Percentiles rank a stretch among this genome's conserved stretches.
Evolutionary conservation across 1,140 invertebrate species (phyloP).

Genomic region (Trachymyrmex cornetzi): DNA sequence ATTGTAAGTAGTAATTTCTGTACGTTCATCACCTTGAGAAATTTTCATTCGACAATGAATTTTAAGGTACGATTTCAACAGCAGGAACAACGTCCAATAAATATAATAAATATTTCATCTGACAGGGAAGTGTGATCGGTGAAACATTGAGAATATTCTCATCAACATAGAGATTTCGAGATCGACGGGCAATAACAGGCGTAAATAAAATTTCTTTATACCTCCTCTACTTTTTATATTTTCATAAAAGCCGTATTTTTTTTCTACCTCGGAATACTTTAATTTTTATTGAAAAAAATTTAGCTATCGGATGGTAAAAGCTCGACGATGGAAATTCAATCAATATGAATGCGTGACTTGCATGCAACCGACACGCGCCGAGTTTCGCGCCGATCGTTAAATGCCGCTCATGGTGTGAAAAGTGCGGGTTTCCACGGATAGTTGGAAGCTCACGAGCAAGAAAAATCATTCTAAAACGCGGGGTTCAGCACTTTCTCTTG

Average conservation of each 20-base stretch:
- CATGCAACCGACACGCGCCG: conserved; percentile 45
- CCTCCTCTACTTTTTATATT: conserved; percentile 16
- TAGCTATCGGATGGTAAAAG: conserved; percentile 35
- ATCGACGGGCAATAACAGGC: neutral
- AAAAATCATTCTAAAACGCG: conserved; percentile 41
- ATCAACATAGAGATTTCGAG: neutral
- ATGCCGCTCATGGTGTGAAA: conserved; percentile 41
- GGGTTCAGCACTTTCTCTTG: conserved; percentile 32
- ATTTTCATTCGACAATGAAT: conserved; percentile 70
- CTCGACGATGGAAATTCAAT: conserved; percentile 51
- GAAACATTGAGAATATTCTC: neutral
- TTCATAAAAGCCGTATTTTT: neutral
- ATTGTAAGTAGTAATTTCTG: neutral
- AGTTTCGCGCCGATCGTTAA: conserved; percentile 58
- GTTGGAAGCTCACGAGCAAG: conserved; percentile 43
- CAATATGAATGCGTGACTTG: conserved; percentile 52
- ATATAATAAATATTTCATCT: neutral
- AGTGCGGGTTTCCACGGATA: conserved; percentile 48
- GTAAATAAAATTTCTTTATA: conserved; percentile 4
- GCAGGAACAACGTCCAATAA: neutral
- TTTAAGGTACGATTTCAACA: conserved; percentile 71
- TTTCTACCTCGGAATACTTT: neutral
- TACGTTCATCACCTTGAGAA: neutral
- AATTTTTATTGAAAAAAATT: conserved; percentile 17
- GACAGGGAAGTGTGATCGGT: neutral